Base-by-base conservation (phyloP, 2,797 vertebrate species). In the Rousettus madagascariensis region DNA sequence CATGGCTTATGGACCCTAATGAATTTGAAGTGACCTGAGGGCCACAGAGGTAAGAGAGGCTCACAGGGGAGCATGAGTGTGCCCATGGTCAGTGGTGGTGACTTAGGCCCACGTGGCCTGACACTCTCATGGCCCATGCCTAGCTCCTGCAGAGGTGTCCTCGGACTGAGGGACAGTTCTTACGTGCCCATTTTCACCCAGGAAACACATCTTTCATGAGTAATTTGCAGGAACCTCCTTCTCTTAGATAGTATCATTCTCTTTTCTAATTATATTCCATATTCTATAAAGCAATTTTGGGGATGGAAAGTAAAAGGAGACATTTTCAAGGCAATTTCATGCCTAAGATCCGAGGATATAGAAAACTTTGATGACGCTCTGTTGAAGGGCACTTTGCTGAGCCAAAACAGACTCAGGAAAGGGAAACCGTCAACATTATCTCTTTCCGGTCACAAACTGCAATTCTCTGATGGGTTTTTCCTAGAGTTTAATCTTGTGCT, bases 401-500 rank as follows among this genome's bases (percentile, higher is more conserved):
- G 65, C 95, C 83, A 92, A 91, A 92, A 69, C 68, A 79, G 94
- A 69, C 65, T 78, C 1, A 0, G 72, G 74, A 68, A 80, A 84
- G 68, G 74, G 74, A 91, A 57, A 68, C 92, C 92, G 94, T 88
- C 95, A 74, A 88, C 69, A 72, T 90, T 69, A 65, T 94, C 95
- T 96, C 89, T 51, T 66, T 89, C 97, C 87, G 77, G 74, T 91
- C 86, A 85, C 91, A 96, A 96, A 95, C 10, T 94, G 90, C 85
- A 89, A 92, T 72, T 91, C 80, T 96, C 90, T 91, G 96, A 95
- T 86, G 83, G 36, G 3, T 46, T 97, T 92, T 93, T 74, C 74
- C 94, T 84, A 33, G 49, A 96, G 90, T 96, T 96, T 97, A 96
- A 96, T 97, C 96, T 97, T 90, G 66, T 66, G 86, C 90, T 74